phyloP scores from a whole-genome alignment of 2,797 vertebrate genomes.

The Molossus alvarezi region DNA sequence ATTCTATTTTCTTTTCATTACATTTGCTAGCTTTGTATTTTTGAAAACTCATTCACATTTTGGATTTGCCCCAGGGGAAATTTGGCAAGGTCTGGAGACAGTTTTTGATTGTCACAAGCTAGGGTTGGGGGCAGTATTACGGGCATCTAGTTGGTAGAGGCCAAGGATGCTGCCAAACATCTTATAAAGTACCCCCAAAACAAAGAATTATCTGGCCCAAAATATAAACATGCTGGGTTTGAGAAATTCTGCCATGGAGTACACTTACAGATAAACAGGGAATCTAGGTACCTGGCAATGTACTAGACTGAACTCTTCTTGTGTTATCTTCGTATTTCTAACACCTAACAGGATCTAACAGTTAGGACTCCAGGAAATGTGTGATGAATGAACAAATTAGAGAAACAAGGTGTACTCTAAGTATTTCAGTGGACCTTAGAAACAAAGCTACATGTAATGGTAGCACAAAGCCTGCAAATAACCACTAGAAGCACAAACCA shows the following conservation, averaged over 20 bases:
- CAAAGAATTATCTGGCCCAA: conserved; percentile 33
- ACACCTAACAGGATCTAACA: conserved; percentile 26
- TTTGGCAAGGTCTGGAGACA: conserved; percentile 27
- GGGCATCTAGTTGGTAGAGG: neutral
- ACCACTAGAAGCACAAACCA: conserved; percentile 19
- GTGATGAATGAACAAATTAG: conserved; percentile 24
- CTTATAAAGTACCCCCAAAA: neutral
- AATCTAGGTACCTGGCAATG: conserved; percentile 15
- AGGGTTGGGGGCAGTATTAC: neutral
- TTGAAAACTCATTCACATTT: conserved; percentile 56
- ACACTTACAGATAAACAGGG: conserved; percentile 8
- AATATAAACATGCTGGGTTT: conserved; percentile 24
- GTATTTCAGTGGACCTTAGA: conserved; percentile 25
- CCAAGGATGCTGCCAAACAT: conserved; percentile 23
- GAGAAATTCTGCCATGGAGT: neutral
- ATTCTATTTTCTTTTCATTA: conserved; percentile 39
- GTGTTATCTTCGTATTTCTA: conserved; percentile 13
- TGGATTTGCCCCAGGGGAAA: neutral
- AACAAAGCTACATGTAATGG: neutral
- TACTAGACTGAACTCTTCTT: conserved; percentile 26
- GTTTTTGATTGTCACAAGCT: conserved; percentile 21
- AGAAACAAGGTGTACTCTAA: conserved; percentile 51
- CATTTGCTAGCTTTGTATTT: conserved; percentile 64
- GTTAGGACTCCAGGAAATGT: conserved; percentile 6
- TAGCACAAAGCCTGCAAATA: conserved; percentile 47